Evolutionary conservation across 2,113 vertebrate genomes (phyloP), one percentile per base, ranked within the genome.

Genomic region (Apodemus speciosus): DNA sequence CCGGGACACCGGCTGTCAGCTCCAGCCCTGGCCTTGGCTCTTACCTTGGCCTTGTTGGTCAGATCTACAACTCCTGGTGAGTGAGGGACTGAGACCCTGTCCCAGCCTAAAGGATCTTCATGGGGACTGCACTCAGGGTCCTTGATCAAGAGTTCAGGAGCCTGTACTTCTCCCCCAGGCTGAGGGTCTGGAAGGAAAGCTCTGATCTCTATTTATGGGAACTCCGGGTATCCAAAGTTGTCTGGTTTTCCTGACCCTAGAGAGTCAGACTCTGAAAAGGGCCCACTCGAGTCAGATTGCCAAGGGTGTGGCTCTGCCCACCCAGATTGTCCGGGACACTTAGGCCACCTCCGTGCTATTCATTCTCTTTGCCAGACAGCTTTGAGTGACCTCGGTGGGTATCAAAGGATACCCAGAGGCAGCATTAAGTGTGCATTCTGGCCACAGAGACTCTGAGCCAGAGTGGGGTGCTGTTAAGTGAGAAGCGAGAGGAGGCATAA

Each of bases 61-160:
- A 23, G 84, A 77, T 53, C 75, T 25, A 62, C 89, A 11, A 92
- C 91, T 18, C 4, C 96, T 53, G 97, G 96, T 97, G 76, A 97
- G 97, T 96, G 62, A 85, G 76, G 72, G 46, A 46, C 18, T 6
- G 76, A 72, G 35, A 53, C 49, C 68, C 64, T 0, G 3, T 35
- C 53, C 56, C 83, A 32, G 23, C 58, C 84, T 86, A 51, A 35
- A 2, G 32, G n/a, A 71, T 30, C 30, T 80, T 23, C 51, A 66
- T 80, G 46, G 25, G 35, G 23, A 15, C 23, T 56, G n/a, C 30
- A 35, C 18, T 85, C 30, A 16, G 20, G 64, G 27, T 27, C 58
- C 64, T 9, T 56, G 32, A 11, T 43, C 0, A 6, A 51, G 38
- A 87, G 58, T 30, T 3, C 27, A 49, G 32, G 80, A 27, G 49